Evolutionary conservation across 2,113 vertebrate genomes (phyloP).

Genomic region (Phylloscopus trochilus): DNA sequence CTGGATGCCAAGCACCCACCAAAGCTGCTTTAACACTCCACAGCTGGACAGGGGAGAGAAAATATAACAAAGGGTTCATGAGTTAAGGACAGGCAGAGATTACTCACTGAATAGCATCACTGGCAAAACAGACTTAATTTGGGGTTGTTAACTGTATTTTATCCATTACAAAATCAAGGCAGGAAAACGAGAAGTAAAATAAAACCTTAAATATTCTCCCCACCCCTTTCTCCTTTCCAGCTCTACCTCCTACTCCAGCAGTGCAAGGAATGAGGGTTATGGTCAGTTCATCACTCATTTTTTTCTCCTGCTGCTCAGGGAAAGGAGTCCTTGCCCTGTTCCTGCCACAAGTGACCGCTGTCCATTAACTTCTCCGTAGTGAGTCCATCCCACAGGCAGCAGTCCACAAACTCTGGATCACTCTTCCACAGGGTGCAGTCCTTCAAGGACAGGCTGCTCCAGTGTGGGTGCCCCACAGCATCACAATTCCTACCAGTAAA

Average conservation of each 20-base stretch:
- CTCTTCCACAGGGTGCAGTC: neutral
- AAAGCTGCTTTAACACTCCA: neutral
- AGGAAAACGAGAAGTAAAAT: neutral
- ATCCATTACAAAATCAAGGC: neutral
- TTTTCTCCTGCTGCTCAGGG: neutral
- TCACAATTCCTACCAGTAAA: neutral
- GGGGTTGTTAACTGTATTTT: neutral
- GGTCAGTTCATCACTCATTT: neutral
- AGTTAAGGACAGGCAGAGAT: neutral
- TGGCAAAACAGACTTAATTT: neutral
- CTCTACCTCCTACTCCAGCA: neutral
- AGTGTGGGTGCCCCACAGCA: rapidly evolving
- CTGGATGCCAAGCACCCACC: neutral
- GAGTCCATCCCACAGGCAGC: neutral
- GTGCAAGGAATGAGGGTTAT: neutral
- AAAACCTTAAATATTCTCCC: neutral
- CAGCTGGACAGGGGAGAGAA: neutral
- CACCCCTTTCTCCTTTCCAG: neutral
- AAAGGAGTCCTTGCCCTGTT: neutral
- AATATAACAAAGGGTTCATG: neutral
- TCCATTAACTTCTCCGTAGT: neutral
- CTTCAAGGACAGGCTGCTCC: neutral
- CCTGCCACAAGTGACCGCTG: neutral
- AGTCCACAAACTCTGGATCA: neutral
- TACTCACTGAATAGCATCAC: neutral